phyloP scores from a whole-genome alignment of 1,140 invertebrate genomes.

The Bicyclus anynana region DNA sequence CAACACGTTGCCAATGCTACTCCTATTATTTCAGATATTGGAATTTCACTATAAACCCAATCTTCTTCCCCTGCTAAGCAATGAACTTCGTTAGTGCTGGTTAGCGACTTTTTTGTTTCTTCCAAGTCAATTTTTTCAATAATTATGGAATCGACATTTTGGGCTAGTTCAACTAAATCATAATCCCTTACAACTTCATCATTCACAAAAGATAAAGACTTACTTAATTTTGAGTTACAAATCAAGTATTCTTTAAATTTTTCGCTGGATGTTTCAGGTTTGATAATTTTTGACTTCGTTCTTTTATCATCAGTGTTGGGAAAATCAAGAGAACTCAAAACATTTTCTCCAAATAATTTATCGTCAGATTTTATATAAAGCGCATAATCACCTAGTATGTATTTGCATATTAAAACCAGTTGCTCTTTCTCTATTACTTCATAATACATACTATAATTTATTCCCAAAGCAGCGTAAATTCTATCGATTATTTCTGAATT shows the following conservation, averaged over 20 bases:
- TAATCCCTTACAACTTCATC: constrained; percentile 48
- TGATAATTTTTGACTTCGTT: constrained; percentile 57
- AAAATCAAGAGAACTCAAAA: constrained; percentile 53
- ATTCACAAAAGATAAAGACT: constrained; percentile 32
- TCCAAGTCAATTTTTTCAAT: constrained; percentile 34
- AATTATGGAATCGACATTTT: constrained; percentile 25
- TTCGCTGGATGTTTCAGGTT: constrained; percentile 46
- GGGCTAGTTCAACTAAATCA: constrained; percentile 32
- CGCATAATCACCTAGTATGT: constrained; percentile 76
- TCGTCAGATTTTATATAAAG: constrained; percentile 65
- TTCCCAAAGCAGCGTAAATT: constrained; percentile 77
- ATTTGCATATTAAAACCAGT: constrained; percentile 75
- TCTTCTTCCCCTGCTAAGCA: constrained; percentile 70
- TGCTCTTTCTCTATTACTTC: constrained; percentile 74
- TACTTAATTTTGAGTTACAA: constrained; percentile 48
- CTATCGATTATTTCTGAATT: constrained; percentile 75
- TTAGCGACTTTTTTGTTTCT: constrained; percentile 29
- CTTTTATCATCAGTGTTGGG: constrained; percentile 53
- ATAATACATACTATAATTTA: constrained; percentile 78
- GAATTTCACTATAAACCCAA: constrained; percentile 75
- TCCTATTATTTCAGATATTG: constrained; percentile 53
- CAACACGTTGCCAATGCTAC: constrained; percentile 74
- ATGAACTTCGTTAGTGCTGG: constrained; percentile 44
- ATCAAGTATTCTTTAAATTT: constrained; percentile 50
- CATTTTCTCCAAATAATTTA: constrained; percentile 71